A percentile compares a stretch with the other conserved stretches of the same genome.
Evolutionary conservation across 1,140 invertebrate species (phyloP).

Genomic region (Aporrectodea caliginosa): DNA sequence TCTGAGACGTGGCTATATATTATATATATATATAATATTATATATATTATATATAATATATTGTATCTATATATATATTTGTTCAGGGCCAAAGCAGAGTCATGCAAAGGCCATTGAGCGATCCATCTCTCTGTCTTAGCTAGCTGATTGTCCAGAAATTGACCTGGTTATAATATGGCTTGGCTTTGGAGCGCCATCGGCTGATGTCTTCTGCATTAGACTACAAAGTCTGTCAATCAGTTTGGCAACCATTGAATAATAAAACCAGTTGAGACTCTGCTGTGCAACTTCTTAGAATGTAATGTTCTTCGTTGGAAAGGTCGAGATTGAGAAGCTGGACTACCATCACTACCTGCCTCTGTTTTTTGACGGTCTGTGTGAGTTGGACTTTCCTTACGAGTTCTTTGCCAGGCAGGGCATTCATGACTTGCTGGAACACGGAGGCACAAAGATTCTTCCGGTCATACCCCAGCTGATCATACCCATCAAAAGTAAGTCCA

Average conservation of each 20-base stretch:
- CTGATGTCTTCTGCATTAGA: not conserved
- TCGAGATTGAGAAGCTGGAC: conserved; percentile 79
- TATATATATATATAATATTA: too few relatives aligned
- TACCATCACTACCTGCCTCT: conserved; percentile 89
- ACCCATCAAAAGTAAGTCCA: conserved; percentile 77
- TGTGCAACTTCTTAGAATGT: not conserved
- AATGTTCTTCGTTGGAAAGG: conserved; percentile 56
- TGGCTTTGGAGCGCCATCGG: too few relatives aligned
- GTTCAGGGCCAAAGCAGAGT: too few relatives aligned
- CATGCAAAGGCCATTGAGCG: too few relatives aligned
- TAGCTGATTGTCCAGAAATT: too few relatives aligned
- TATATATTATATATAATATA: too few relatives aligned
- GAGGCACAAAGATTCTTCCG: conserved; percentile 77
- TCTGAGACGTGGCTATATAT: too few relatives aligned
- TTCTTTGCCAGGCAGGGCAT: conserved; percentile 84
- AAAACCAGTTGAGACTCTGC: conserved; percentile 10
- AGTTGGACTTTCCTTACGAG: conserved; percentile 79
- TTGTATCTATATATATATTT: too few relatives aligned
- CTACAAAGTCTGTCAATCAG: too few relatives aligned
- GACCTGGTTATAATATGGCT: too few relatives aligned
- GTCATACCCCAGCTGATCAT: conserved; percentile 87
- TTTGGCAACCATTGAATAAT: too few relatives aligned
- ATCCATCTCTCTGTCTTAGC: too few relatives aligned
- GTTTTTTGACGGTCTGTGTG: conserved; percentile 87
- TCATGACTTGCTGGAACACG: conserved; percentile 76